Evolutionary conservation across 2,113 vertebrate genomes (phyloP).

Genomic region (Larimichthys crocea): DNA sequence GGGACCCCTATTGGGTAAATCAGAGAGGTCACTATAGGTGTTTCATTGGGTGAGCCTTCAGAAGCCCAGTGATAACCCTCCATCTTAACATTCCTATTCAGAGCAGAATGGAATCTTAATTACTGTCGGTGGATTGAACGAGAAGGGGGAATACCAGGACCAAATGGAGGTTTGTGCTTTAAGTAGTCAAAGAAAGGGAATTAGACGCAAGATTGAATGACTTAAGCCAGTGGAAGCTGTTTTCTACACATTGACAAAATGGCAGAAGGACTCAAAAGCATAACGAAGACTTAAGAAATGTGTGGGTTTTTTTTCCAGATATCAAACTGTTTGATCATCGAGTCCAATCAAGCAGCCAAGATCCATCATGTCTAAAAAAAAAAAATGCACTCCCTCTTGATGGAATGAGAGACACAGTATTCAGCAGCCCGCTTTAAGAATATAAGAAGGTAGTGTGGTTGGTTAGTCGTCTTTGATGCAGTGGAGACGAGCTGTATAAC

Average conservation of each 20-base stretch:
- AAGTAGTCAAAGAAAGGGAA: conserved; percentile 72
- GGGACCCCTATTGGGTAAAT: conserved; percentile 71
- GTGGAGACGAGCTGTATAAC: conserved; percentile 29
- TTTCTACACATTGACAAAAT: conserved; percentile 51
- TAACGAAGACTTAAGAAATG: conserved; percentile 13
- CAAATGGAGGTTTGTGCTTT: conserved; percentile 63
- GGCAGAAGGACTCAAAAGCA: conserved; percentile 13
- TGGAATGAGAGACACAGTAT: conserved; percentile 25
- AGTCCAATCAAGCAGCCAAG: conserved; percentile 18
- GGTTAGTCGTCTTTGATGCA: conserved; percentile 54
- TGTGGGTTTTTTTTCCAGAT: background rate
- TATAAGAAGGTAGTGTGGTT: conserved; percentile 31
- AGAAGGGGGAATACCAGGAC: conserved; percentile 54
- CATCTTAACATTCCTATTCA: conserved; percentile 80
- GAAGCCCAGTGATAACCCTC: conserved; percentile 78
- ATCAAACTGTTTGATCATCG: background rate
- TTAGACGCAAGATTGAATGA: conserved; percentile 64
- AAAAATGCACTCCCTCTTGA: conserved; percentile 24
- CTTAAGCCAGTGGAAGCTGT: conserved; percentile 51
- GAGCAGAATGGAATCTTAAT: conserved; percentile 83
- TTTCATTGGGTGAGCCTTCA: conserved; percentile 72
- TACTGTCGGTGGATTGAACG: conserved; percentile 63
- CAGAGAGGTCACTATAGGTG: conserved; percentile 84
- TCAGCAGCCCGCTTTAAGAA: conserved; percentile 18
- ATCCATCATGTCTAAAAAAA: conserved; percentile 2